Conservation (phyloP, 2,888 invertebrate genomes). For the Hoplodrina ambigua region DNA sequence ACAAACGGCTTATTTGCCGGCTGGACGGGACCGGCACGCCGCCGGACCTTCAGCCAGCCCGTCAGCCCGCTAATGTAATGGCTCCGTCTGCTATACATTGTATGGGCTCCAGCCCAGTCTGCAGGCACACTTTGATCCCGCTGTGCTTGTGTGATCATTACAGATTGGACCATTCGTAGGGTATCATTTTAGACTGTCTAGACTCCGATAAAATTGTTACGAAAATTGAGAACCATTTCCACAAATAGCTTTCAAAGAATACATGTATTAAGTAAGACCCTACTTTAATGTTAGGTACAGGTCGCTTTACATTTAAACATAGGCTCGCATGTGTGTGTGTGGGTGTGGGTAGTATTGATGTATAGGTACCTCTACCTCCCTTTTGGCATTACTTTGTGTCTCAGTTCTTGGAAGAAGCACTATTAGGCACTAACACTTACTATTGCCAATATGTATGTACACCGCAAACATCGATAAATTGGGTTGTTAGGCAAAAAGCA, state of each 20-base stretch:
- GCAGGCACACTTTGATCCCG: conserved; percentile 7
- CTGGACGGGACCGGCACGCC: conserved; percentile 9
- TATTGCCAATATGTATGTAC: not conserved
- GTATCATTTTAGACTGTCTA: conserved; percentile 15
- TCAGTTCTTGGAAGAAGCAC: not conserved
- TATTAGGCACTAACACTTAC: not conserved
- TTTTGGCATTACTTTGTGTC: too few relatives aligned
- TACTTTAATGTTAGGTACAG: too few relatives aligned
- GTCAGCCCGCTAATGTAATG: conserved; percentile 25
- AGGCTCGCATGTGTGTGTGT: not conserved
- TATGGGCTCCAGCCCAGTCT: conserved; percentile 13
- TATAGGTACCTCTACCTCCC: too few relatives aligned
- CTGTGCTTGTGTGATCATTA: conserved; percentile 14
- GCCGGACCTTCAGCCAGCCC: not conserved
- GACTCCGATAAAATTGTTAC: conserved; percentile 13
- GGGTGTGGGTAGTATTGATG: not conserved
- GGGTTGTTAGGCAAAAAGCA: conserved; percentile 46
- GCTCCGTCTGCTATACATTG: conserved; percentile 18
- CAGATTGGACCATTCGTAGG: conserved; percentile 8
- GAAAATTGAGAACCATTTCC: conserved; percentile 23
- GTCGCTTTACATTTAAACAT: conserved; percentile 1
- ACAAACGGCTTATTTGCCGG: conserved; percentile 42
- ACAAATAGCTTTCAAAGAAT: conserved; percentile 14
- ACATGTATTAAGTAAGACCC: not conserved
- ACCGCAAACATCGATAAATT: conserved; percentile 17